Evolutionary conservation across 2,113 vertebrate genomes (phyloP).

Genomic region (Alouatta palliata): DNA sequence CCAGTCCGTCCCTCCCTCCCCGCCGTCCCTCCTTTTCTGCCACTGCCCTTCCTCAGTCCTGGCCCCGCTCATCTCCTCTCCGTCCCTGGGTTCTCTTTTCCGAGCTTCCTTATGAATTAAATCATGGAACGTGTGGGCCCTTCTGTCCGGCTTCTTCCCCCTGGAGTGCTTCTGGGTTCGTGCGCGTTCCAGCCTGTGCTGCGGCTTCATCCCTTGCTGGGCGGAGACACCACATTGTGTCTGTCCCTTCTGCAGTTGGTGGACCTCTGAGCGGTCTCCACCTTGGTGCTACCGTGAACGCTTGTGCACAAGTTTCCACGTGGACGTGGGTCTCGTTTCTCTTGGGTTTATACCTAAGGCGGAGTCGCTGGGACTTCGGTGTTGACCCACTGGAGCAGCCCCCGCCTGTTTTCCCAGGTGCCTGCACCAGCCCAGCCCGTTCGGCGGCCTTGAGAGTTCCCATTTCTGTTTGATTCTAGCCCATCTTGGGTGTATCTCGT

Average conservation of each 20-base stretch:
- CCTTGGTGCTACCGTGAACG: rapidly evolving
- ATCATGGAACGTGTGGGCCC: rapidly evolving
- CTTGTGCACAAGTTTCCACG: rapidly evolving
- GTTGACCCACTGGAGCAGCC: rapidly evolving
- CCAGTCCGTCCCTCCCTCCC: no score
- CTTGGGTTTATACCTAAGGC: rapidly evolving
- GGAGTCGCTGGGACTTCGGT: background rate
- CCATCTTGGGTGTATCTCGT: rapidly evolving
- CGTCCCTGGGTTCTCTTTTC: rapidly evolving
- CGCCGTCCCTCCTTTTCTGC: background rate
- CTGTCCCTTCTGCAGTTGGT: rapidly evolving
- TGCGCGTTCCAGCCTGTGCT: rapidly evolving
- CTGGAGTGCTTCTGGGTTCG: no score
- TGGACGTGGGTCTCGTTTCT: rapidly evolving
- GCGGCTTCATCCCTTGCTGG: background rate
- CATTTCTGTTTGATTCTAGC: background rate
- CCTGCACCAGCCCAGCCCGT: rapidly evolving
- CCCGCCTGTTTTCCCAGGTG: background rate
- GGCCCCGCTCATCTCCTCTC: rapidly evolving
- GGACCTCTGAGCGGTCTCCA: background rate
- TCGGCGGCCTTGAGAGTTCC: rapidly evolving
- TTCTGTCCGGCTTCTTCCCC: no score
- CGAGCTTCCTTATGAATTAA: background rate
- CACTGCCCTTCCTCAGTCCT: background rate
- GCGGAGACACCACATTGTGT: rapidly evolving